Conservation (phyloP, 2,888 invertebrate genomes). For the Marronus borbonicus region DNA sequence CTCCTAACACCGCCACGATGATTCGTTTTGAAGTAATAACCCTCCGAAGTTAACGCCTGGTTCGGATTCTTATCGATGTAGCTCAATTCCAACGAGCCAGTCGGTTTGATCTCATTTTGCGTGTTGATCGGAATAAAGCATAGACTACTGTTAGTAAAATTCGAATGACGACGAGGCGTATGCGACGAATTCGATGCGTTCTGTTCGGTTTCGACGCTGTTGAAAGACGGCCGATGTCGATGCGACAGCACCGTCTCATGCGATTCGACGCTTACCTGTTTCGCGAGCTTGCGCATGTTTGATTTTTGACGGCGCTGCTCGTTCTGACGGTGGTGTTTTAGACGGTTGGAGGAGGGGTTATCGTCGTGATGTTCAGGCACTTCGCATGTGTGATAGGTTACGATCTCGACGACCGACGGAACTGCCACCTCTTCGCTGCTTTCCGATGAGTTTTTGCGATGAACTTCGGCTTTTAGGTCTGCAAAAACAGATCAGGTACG, state of each 20-base stretch:
- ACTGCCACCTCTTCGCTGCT: conserved; percentile 84
- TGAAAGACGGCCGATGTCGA: conserved; percentile 69
- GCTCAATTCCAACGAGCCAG: conserved; percentile 75
- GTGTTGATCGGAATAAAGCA: conserved; percentile 70
- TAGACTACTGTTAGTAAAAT: conserved; percentile 76
- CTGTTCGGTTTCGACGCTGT: conserved; percentile 67
- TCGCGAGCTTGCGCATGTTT: conserved; percentile 73
- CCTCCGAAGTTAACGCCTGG: conserved; percentile 65
- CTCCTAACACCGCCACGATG: conserved; percentile 74
- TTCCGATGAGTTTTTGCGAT: conserved; percentile 92
- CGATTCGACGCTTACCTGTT: conserved; percentile 73
- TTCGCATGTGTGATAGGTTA: conserved; percentile 58
- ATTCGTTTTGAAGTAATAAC: conserved; percentile 65
- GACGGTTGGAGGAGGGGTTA: conserved; percentile 50
- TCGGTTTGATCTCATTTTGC: conserved; percentile 71
- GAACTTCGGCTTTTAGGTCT: conserved; percentile 95
- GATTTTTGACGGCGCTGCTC: conserved; percentile 68
- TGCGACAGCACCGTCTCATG: conserved; percentile 72
- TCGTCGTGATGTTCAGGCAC: conserved; percentile 54
- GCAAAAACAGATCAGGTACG: conserved; percentile 59
- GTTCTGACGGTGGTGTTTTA: conserved; percentile 62
- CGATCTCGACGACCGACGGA: conserved; percentile 71
- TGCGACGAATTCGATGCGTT: conserved; percentile 63
- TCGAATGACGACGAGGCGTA: conserved; percentile 75
- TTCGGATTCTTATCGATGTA: conserved; percentile 70